Evolutionary conservation across 2,113 vertebrate species (phyloP).

Genomic region (Podocnemis expansa): DNA sequence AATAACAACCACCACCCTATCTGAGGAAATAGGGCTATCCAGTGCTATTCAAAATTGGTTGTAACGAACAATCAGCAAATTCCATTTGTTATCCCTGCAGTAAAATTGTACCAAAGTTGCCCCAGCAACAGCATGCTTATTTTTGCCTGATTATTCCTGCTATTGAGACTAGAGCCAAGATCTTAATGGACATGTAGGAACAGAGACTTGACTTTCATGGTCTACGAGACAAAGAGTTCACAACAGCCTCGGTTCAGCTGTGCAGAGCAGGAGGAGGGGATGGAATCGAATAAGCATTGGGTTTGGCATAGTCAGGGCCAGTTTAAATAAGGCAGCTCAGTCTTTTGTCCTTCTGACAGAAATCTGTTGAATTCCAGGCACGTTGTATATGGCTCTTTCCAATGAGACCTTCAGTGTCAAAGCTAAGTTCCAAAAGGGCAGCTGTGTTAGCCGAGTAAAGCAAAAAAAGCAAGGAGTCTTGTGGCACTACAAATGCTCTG

Average conservation of each 20-base stretch:
- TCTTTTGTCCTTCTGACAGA: too few relatives aligned
- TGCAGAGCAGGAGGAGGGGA: too few relatives aligned
- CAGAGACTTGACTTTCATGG: neutral
- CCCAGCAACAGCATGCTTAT: neutral
- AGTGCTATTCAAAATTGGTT: too few relatives aligned
- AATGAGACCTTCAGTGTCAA: neutral
- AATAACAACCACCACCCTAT: neutral
- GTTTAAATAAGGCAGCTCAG: too few relatives aligned
- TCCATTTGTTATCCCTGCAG: neutral
- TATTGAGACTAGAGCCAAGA: neutral
- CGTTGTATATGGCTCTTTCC: neutral
- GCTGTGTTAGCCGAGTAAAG: too few relatives aligned
- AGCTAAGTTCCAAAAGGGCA: neutral
- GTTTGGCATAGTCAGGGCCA: too few relatives aligned
- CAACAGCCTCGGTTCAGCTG: too few relatives aligned
- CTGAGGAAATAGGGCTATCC: neutral
- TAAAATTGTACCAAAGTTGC: neutral
- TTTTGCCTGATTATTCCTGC: neutral
- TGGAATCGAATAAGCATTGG: too few relatives aligned
- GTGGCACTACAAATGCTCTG: too few relatives aligned
- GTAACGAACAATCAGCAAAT: neutral
- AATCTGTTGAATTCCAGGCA: too few relatives aligned
- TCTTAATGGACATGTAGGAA: neutral
- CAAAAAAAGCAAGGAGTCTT: too few relatives aligned
- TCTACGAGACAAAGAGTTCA: neutral